A percentile compares a stretch with the other conserved stretches of the same genome.
Conservation (phyloP, 1,140 invertebrate species). For the Copidosoma floridanum region DNA sequence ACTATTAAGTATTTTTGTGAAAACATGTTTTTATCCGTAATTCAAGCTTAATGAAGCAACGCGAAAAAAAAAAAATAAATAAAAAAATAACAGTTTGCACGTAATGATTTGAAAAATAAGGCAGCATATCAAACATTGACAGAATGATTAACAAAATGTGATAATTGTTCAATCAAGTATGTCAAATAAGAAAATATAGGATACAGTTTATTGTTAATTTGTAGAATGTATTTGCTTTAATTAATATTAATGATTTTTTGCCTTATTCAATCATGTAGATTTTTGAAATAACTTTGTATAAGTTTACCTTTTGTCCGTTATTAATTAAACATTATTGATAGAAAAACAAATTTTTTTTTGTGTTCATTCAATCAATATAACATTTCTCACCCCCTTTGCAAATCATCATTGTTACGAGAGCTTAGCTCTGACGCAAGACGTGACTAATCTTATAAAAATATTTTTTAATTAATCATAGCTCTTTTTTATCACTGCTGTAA, state of each 20-base stretch:
- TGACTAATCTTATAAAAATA: too few species aligned
- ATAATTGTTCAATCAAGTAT: conserved; percentile 38
- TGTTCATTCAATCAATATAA: too few species aligned
- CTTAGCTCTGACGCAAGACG: too few species aligned
- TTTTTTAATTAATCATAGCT: too few species aligned
- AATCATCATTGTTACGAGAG: too few species aligned
- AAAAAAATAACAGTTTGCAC: too few species aligned
- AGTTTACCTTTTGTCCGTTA: conserved; percentile 12
- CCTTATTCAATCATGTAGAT: conserved; percentile 3
- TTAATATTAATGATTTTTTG: conserved; percentile 23
- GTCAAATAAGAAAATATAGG: conserved; percentile 14
- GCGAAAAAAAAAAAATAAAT: conserved; percentile 1
- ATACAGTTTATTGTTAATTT: neutral
- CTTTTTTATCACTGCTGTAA: too few species aligned
- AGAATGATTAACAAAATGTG: conserved; percentile 31
- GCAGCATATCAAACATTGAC: neutral
- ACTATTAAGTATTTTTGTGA: conserved; percentile 27
- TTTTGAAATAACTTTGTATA: conserved; percentile 16
- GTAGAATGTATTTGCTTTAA: conserved; percentile 23
- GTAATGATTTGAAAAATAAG: conserved; percentile 31
- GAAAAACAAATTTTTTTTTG: too few species aligned
- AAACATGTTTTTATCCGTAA: conserved; percentile 19
- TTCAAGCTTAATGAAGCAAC: conserved; percentile 18
- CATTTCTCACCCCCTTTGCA: too few species aligned
- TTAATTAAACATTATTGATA: conserved; percentile 13